Base-by-base conservation (phyloP, 2,888 invertebrate genomes). In the Acronicta leporina region DNA sequence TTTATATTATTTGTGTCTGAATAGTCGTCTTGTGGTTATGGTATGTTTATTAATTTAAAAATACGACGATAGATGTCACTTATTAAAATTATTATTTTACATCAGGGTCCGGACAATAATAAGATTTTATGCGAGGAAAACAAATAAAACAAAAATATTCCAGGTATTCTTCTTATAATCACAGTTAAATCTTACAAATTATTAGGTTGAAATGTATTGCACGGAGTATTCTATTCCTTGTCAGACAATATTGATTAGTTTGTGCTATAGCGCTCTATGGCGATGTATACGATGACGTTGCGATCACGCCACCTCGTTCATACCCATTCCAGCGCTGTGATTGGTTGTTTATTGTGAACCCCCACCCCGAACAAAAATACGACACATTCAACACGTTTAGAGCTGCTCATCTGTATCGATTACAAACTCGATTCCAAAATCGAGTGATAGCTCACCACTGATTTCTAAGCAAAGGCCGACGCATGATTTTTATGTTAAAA, bases 251-350 rank as follows among this genome's bases (percentile, higher is more conserved):
- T 78, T 69, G 77, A 78, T 79, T 69, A 46, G 35, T 55, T 57
- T 50, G 53, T 57, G 56, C 61, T 79, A 65, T 64, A 62, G 47
- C 49, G 55, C 33, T 50, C 49, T 68, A 71, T 82, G 82, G 70
- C 60, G 75, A 75, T 84, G 73, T 84, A 75, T 82, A 82, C 65
- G 66, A 60, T 69, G 92, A 92, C 92, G 92, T 92, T 87, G 91
- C 49, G 91, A 94, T 94, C 94, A 94, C 94, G 94, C 94, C 94
- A 94, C 94, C 88, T 92, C 90, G 73, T 89, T 86, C 83, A 86
- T 86, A 81, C 81, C 80, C 73, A 73, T 85, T 86, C 63, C 82
- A 73, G 83, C 46, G 42, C 63, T 86, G 80, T 85, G 82, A 94
- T 94, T 94, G 94, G 94, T 76, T 56, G 73, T 84, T 73, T 65